A percentile compares a stretch with the other conserved stretches of the same genome.
These are phyloP conservation scores for Ageneiosus marmoratus DNA, from an alignment of 2,113 vertebrate genomes.

Conservation along the genomic window DNA sequence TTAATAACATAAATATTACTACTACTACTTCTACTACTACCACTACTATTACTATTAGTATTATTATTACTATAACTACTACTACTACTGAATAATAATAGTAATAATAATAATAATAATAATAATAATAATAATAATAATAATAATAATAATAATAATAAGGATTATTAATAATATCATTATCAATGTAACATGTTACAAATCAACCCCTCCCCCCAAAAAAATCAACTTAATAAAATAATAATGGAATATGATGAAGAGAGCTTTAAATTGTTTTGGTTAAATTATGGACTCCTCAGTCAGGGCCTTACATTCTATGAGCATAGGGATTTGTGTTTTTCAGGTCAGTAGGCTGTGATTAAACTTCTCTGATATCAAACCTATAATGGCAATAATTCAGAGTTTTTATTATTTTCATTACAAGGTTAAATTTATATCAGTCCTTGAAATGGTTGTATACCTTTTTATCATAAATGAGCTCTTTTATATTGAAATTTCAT, in stretches of 20 bases:
- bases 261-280: not conserved
- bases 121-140: not conserved
- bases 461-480: slow-evolving; percentile 4
- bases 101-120: not conserved
- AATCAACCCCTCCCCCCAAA: too few species aligned
- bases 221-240: too few species aligned
- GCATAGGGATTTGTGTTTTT: not conserved
- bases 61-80: not conserved
- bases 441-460: not conserved
- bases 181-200: too few species aligned
- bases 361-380: not conserved
- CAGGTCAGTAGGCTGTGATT: not conserved
- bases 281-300: not conserved
- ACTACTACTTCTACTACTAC: not conserved
- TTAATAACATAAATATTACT: not conserved
- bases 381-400: not conserved
- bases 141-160: too few species aligned
- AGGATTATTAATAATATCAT: too few species aligned
- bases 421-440: not conserved
- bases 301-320: not conserved
- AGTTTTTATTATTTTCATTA: not conserved
- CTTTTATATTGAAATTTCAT: not conserved
- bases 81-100: not conserved
- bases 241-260: not conserved
- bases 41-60: not conserved